phyloP scores from a whole-genome alignment of 2,888 invertebrate species.

The Clepsis dumicolana region DNA sequence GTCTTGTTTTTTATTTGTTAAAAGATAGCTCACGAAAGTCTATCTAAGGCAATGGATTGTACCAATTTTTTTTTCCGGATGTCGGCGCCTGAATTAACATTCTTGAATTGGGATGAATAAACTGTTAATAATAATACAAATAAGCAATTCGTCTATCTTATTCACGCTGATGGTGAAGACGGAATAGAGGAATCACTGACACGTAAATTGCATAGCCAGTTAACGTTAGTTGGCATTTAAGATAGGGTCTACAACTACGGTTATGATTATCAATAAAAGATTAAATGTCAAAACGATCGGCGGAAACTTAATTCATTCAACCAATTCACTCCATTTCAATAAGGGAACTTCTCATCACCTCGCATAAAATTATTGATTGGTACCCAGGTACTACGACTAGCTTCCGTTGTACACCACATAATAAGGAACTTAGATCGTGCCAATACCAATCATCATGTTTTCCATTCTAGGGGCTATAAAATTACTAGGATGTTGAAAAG shows the following conservation, averaged over 20 bases:
- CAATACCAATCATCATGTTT: constrained; percentile 5
- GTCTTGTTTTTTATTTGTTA: not conserved
- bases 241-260: not conserved
- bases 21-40: not conserved
- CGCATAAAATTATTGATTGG: not conserved
- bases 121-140: too few species aligned
- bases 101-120: too few species aligned
- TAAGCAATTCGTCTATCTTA: too few species aligned
- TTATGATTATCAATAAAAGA: not conserved
- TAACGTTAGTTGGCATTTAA: not conserved
- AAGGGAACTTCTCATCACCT: not conserved
- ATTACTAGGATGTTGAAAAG: not conserved
- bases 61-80: too few species aligned
- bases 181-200: not conserved
- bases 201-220: not conserved
- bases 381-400: not conserved
- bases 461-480: not conserved
- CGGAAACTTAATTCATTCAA: not conserved
- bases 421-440: constrained; percentile 4
- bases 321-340: not conserved
- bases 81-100: too few species aligned
- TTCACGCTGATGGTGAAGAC: not conserved
- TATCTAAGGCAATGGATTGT: not conserved
- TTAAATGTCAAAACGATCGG: not conserved
- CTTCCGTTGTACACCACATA: constrained; percentile 5